Evolutionary conservation across 1,140 invertebrate genomes (phyloP), one percentile per base, ranked within the genome.

Genomic region (Leptopilina boulardi): DNA sequence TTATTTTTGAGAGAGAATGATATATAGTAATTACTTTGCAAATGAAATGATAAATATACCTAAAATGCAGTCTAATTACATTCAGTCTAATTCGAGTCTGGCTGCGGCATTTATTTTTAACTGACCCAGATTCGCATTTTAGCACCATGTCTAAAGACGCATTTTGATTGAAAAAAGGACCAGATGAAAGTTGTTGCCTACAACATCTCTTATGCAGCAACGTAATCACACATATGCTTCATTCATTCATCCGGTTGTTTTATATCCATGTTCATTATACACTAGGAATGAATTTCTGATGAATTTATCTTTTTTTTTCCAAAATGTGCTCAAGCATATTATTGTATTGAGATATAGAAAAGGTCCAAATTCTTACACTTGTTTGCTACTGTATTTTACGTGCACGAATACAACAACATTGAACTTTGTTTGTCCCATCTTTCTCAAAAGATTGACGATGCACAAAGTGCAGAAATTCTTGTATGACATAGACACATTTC

Each of bases 171-270:
- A 66, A 30, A 66, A 66, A 66, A 66, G 59, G 59, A 66, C 59
- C 59, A 66, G 59, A 66, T 66, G 21, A 66, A 66, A 34, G 26
- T n/a, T n/a, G n/a, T n/a, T 66, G 26, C 15, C 21, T 66, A 66
- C 59, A n/a, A n/a, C n/a, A n/a, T n/a, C 34, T 34, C 30, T 66
- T 66, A 23, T n/a, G n/a, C 23, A 66, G 21, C 26, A 66, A 34
- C 11, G 59, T 34, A 66, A 23, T 66, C 59, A 30, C 23, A 11
- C 59, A 30, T 11, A 11, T 15, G 26, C 23, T 66, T 66, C 26
- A 66, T 66, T 66, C 59, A 66, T 66, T 66, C 59, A 66, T 66
- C 59, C 59, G 59, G 59, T 66, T 23, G 23, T 38, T 66, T 66
- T 66, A n/a, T 23, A 66, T 66, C 59, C 26, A 13, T 15, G 23